Evolutionary conservation across 2,888 invertebrate genomes (phyloP).

Genomic region (Oscheius sp.): DNA sequence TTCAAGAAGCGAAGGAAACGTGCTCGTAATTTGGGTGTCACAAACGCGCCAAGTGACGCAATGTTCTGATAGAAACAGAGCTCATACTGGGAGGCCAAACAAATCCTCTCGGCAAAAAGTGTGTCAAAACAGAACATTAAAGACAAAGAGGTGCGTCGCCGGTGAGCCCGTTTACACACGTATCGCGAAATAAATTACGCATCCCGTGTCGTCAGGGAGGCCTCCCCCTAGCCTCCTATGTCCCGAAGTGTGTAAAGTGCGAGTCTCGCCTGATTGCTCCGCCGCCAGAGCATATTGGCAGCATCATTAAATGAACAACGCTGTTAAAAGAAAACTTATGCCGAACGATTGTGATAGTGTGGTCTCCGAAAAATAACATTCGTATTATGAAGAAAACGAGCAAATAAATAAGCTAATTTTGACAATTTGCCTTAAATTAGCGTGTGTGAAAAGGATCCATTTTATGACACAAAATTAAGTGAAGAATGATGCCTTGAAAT

Average conservation of each 20-base stretch:
- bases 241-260: conserved; percentile 37
- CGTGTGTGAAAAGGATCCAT: too few species aligned
- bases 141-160: neutral
- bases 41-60: conserved; percentile 15
- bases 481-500: too few species aligned
- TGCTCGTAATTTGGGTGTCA: conserved; percentile 1
- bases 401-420: too few species aligned
- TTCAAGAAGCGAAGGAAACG: too few species aligned
- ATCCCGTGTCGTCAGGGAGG: conserved; percentile 22
- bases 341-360: too few species aligned
- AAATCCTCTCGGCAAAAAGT: neutral
- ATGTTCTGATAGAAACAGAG: conserved; percentile 15
- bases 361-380: too few species aligned
- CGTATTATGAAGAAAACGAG: too few species aligned
- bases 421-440: too few species aligned
- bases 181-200: conserved; percentile 33
- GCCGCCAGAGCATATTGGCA: conserved; percentile 34
- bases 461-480: too few species aligned
- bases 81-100: conserved; percentile 4
- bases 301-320: conserved; percentile 33
- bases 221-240: conserved; percentile 17
- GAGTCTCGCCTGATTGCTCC: conserved; percentile 36
- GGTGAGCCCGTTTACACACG: conserved; percentile 24
- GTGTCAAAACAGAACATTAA: neutral
- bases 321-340: conserved; percentile 24